Conservation (phyloP, 1,140 invertebrate genomes). For the Drosophila suzukii region DNA sequence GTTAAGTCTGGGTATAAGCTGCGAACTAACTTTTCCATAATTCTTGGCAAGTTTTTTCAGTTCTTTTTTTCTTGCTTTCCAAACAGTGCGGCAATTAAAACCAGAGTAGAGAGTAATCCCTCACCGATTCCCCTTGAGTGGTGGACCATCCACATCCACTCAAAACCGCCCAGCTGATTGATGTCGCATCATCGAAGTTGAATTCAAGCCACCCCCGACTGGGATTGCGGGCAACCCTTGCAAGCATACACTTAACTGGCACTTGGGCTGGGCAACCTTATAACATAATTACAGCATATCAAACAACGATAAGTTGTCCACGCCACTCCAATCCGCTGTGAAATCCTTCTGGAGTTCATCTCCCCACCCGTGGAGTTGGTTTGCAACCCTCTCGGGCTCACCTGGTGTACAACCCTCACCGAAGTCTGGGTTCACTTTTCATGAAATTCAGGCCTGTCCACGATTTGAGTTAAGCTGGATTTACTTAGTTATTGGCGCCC, state of each 20-base stretch:
- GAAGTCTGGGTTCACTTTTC: background rate
- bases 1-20: slow-evolving; percentile 46
- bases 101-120: slow-evolving; percentile 3
- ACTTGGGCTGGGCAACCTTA: slow-evolving; percentile 69
- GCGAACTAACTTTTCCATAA: slow-evolving; percentile 45
- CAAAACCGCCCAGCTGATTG: slow-evolving; percentile 39
- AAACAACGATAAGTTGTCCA: slow-evolving; percentile 63
- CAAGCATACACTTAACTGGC: slow-evolving; percentile 59
- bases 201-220: slow-evolving; percentile 25
- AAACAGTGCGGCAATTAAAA: slow-evolving; percentile 61
- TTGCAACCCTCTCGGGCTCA: slow-evolving; percentile 44
- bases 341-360: slow-evolving; percentile 7
- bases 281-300: slow-evolving; percentile 81
- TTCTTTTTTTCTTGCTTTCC: background rate
- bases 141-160: background rate
- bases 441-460: slow-evolving; percentile 2
- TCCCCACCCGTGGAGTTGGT: slow-evolving; percentile 4
- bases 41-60: background rate
- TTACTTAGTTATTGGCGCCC: slow-evolving; percentile 7
- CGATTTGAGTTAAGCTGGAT: background rate
- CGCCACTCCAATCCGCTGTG: background rate
- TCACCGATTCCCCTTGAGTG: background rate
- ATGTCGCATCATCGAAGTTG: slow-evolving; percentile 45
- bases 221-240: slow-evolving; percentile 18
- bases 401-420: slow-evolving; percentile 26